phyloP scores from a whole-genome alignment of 1,140 invertebrate species.

The Micrasema minimum region DNA sequence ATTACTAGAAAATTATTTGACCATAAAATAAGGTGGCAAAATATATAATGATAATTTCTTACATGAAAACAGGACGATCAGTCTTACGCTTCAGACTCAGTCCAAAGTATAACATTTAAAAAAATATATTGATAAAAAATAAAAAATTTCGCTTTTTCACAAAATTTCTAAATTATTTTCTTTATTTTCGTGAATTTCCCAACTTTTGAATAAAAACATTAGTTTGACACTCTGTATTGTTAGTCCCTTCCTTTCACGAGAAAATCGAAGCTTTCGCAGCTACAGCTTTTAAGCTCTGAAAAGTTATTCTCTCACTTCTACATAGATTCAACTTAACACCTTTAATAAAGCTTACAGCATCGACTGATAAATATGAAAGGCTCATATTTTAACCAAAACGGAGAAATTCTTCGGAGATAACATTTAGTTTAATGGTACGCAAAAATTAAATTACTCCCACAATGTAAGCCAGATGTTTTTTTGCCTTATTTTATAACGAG shows the following conservation, averaged over 20 bases:
- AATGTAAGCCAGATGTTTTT: slow-evolving; percentile 18
- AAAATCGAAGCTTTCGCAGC: slow-evolving; percentile 12
- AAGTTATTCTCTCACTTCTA: slow-evolving; percentile 20
- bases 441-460: slow-evolving; percentile 27
- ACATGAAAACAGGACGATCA: too few relatives aligned
- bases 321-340: slow-evolving; percentile 28
- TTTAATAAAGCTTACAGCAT: slow-evolving; percentile 22
- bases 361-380: slow-evolving; percentile 27
- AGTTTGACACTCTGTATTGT: too few relatives aligned
- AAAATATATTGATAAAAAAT: too few relatives aligned
- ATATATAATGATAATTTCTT: too few relatives aligned
- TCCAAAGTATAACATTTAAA: too few relatives aligned
- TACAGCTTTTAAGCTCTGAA: slow-evolving; percentile 9
- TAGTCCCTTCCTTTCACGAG: background rate
- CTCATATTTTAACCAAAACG: background rate
- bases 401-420: slow-evolving; percentile 2
- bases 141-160: too few relatives aligned
- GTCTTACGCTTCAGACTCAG: too few relatives aligned
- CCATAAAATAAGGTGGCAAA: too few relatives aligned
- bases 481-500: slow-evolving; percentile 11
- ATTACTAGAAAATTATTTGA: too few relatives aligned
- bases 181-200: too few relatives aligned
- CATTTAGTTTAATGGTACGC: slow-evolving; percentile 35
- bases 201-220: too few relatives aligned
- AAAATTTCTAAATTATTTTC: too few relatives aligned